Conservation (phyloP, 2,797 vertebrate species). For the Sparus aurata region DNA sequence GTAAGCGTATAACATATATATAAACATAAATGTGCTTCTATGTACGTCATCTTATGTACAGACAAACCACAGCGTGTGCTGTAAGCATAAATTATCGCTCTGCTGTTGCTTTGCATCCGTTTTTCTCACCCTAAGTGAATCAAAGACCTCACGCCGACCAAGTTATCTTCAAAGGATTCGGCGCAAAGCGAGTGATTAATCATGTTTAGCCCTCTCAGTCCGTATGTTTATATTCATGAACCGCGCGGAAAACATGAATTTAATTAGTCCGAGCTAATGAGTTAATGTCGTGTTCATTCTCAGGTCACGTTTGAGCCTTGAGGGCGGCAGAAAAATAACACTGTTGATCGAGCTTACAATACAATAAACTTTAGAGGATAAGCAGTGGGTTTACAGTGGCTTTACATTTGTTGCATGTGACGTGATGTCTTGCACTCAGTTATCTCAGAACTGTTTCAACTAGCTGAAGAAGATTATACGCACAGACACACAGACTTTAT, state of each 20-base stretch:
- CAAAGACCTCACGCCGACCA: not conserved
- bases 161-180: constrained; percentile 1
- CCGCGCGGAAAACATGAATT: constrained; percentile 22
- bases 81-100: not conserved
- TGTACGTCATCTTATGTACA: not conserved
- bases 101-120: constrained; percentile 19
- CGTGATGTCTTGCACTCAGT: not conserved
- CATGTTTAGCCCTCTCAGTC: not conserved
- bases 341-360: too few species aligned
- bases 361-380: not conserved
- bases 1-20: too few species aligned
- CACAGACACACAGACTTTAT: constrained; percentile 3
- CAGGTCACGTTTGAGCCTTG: constrained; percentile 16
- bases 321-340: constrained; percentile 16
- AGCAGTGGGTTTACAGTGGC: not conserved
- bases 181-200: constrained; percentile 17
- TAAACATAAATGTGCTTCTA: too few species aligned
- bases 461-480: too few species aligned
- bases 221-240: constrained; percentile 20
- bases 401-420: not conserved
- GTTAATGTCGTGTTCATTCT: constrained; percentile 15
- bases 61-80: not conserved
- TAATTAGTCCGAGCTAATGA: constrained; percentile 27
- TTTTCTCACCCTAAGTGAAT: not conserved
- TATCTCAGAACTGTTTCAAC: not conserved